Evolutionary conservation across 2,888 invertebrate species (phyloP).

Genomic region (Dastarcus helophoroides): DNA sequence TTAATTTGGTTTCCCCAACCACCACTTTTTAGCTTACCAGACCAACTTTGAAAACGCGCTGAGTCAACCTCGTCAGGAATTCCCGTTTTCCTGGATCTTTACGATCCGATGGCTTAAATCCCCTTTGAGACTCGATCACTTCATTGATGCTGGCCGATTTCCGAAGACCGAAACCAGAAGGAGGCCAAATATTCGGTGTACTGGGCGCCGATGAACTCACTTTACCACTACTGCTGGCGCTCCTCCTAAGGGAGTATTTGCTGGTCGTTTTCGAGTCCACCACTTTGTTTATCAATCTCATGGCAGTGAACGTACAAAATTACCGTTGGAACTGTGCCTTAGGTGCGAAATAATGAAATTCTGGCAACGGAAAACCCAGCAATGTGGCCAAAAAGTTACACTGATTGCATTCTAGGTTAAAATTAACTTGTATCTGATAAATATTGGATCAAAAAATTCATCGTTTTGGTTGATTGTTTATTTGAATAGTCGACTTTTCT

Average conservation of each 20-base stretch:
- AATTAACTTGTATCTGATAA: no score
- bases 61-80: slow-evolving; percentile 69
- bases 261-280: slow-evolving; percentile 22
- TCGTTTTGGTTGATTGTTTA: no score
- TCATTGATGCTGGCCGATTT: slow-evolving; percentile 36
- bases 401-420: no score
- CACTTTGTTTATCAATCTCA: slow-evolving; percentile 24
- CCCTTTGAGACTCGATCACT: slow-evolving; percentile 57
- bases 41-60: slow-evolving; percentile 67
- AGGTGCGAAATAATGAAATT: no score
- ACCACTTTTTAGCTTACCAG: slow-evolving; percentile 7
- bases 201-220: slow-evolving; percentile 20
- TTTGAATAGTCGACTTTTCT: no score
- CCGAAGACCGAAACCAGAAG: slow-evolving; percentile 20
- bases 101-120: slow-evolving; percentile 77
- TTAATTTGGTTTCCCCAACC: no score
- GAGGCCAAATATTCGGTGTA: slow-evolving; percentile 21
- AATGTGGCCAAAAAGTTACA: no score
- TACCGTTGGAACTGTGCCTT: no score
- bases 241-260: slow-evolving; percentile 18
- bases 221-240: slow-evolving; percentile 20
- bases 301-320: no score
- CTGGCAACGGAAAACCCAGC: no score
- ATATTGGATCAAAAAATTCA: no score
- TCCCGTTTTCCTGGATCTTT: slow-evolving; percentile 71